phyloP scores from a whole-genome alignment of 2,797 vertebrate species.

The Poeciliopsis turneri region DNA sequence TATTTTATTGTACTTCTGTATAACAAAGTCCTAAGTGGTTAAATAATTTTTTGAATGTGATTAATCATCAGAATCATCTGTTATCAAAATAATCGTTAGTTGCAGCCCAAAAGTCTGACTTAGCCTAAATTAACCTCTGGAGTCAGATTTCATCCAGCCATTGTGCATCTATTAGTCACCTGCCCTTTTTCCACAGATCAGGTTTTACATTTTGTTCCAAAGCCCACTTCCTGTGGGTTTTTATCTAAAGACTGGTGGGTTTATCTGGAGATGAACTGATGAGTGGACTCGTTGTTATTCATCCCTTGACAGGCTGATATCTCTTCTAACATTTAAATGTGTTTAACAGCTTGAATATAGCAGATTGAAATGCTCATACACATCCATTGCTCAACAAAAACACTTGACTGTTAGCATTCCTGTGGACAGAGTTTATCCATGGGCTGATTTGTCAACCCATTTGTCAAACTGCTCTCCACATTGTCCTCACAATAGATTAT shows the following conservation, averaged over 20 bases:
- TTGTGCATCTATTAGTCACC: slow-evolving; percentile 39
- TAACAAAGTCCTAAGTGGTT: too few relatives aligned
- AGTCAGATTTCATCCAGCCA: slow-evolving; percentile 49
- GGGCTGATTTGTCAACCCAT: slow-evolving; percentile 50
- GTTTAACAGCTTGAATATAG: slow-evolving; percentile 20
- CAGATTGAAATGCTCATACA: slow-evolving; percentile 43
- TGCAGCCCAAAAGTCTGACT: background rate
- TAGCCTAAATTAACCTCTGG: background rate
- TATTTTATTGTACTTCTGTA: too few relatives aligned
- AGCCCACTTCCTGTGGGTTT: slow-evolving; percentile 37
- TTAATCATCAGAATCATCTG: too few relatives aligned
- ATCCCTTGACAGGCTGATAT: slow-evolving; percentile 34
- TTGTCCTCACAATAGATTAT: slow-evolving; percentile 43
- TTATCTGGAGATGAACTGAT: slow-evolving; percentile 47
- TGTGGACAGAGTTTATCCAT: slow-evolving; percentile 67
- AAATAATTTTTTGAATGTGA: too few relatives aligned
- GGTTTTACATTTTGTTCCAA: slow-evolving; percentile 37
- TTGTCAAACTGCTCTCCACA: slow-evolving; percentile 57
- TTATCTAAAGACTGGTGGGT: slow-evolving; percentile 39
- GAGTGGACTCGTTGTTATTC: slow-evolving; percentile 41
- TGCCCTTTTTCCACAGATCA: slow-evolving; percentile 43
- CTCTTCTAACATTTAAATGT: slow-evolving; percentile 48
- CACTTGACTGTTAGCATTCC: slow-evolving; percentile 74
- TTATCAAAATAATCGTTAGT: too few relatives aligned
- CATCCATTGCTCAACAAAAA: slow-evolving; percentile 44